Evolutionary conservation across 2,888 invertebrate genomes (phyloP).

Genomic region (Lydus trimaculatus): DNA sequence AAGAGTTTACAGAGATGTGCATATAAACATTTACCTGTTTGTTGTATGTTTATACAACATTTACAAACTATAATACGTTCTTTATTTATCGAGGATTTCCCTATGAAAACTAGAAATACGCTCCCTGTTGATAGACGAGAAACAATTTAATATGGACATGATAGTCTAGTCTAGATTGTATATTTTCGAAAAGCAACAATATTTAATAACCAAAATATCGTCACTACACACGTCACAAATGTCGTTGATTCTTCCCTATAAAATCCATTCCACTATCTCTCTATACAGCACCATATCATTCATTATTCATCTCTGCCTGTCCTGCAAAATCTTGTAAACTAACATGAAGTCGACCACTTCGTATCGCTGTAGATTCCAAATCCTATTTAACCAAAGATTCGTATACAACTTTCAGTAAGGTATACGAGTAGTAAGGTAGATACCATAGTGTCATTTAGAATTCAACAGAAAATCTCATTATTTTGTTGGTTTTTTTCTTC

Average conservation of each 20-base stretch:
- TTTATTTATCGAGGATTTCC: constrained; percentile 4
- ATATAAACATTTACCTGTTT: constrained; percentile 20
- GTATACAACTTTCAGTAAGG: background rate
- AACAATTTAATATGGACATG: background rate
- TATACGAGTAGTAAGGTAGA: too few relatives aligned
- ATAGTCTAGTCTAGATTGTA: too few relatives aligned
- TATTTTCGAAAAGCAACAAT: background rate
- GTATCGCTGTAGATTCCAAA: background rate
- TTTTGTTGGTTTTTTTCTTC: background rate
- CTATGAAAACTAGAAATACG: background rate
- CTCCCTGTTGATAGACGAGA: background rate
- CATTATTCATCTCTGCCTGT: constrained; percentile 37
- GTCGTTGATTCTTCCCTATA: constrained; percentile 27
- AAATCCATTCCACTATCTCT: background rate
- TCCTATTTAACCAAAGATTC: constrained; percentile 18
- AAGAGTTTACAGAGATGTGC: constrained; percentile 14
- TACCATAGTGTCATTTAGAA: too few relatives aligned
- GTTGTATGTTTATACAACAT: constrained; percentile 17
- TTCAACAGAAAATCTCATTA: background rate
- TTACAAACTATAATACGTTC: constrained; percentile 22
- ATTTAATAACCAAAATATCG: background rate
- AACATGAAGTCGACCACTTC: constrained; percentile 21
- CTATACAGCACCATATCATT: constrained; percentile 24
- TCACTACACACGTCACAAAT: constrained; percentile 27
- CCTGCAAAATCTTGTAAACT: constrained; percentile 33